These are phyloP conservation scores for Pachyramphus minor DNA, from an alignment of 2,113 vertebrate species.

Conservation along the genomic window DNA sequence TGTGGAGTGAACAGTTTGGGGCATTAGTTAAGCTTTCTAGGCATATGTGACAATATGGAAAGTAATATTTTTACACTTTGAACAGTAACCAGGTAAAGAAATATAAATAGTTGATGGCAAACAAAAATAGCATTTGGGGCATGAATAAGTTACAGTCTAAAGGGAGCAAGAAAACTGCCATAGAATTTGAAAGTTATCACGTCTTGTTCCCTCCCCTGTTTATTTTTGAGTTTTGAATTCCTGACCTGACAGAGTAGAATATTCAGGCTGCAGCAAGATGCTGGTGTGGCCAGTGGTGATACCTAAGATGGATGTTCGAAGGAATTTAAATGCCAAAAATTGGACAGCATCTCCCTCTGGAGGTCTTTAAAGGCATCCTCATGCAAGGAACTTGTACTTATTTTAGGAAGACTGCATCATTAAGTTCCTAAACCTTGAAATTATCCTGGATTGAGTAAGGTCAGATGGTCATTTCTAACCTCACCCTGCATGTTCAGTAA, in stretches of 20 bases:
- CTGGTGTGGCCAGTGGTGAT: background rate
- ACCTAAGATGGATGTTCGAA: background rate
- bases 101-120: background rate
- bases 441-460: background rate
- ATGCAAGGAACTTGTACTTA: background rate
- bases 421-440: background rate
- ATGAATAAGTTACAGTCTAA: background rate
- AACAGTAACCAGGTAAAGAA: background rate
- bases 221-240: background rate
- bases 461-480: background rate
- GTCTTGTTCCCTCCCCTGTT: background rate
- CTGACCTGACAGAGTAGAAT: background rate
- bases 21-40: background rate
- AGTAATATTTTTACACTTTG: background rate
- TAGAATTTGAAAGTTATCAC: background rate
- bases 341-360: conserved; percentile 48
- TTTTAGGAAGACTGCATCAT: background rate
- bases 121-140: background rate
- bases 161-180: background rate
- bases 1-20: background rate
- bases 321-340: background rate
- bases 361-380: conserved; percentile 41
- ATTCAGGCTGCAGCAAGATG: background rate
- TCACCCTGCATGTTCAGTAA: background rate
- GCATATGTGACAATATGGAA: background rate